phyloP scores from a whole-genome alignment of 2,797 vertebrate species.

The Graptemys geographica region DNA sequence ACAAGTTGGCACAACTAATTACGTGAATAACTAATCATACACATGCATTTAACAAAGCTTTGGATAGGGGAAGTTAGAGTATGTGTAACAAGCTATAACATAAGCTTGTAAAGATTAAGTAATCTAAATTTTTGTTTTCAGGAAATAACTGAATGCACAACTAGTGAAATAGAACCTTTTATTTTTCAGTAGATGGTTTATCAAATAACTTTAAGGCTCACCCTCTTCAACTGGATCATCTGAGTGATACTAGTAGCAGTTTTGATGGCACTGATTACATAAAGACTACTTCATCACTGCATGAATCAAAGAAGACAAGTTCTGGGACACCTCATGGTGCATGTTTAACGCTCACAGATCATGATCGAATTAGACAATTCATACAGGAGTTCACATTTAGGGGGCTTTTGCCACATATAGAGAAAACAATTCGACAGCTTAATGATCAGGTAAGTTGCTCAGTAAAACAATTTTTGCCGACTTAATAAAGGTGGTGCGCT shows the following conservation, averaged over 20 bases:
- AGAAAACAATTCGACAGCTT: constrained; percentile 97
- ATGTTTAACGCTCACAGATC: constrained; percentile 94
- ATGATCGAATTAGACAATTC: constrained; percentile 96
- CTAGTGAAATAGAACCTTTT: constrained; percentile 47
- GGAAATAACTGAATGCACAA: neutral
- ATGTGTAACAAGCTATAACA: no score
- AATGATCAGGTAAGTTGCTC: constrained; percentile 93
- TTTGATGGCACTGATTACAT: constrained; percentile 78
- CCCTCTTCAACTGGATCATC: constrained; percentile 88
- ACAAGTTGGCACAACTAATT: neutral
- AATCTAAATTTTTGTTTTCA: neutral
- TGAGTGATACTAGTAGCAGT: constrained; percentile 74
- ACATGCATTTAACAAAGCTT: neutral
- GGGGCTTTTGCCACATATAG: constrained; percentile 95
- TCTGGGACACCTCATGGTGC: constrained; percentile 85
- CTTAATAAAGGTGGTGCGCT: accelerated
- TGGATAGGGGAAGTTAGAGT: neutral
- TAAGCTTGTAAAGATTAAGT: neutral
- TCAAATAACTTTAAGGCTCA: constrained; percentile 86
- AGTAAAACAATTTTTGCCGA: neutral
- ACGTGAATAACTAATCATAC: neutral
- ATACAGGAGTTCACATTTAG: constrained; percentile 98
- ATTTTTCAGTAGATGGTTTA: constrained; percentile 79
- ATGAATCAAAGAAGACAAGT: constrained; percentile 83
- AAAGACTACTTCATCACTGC: constrained; percentile 62